Evolutionary conservation across 2,113 vertebrate species (phyloP).

Genomic region (Oenanthe oenanthe): DNA sequence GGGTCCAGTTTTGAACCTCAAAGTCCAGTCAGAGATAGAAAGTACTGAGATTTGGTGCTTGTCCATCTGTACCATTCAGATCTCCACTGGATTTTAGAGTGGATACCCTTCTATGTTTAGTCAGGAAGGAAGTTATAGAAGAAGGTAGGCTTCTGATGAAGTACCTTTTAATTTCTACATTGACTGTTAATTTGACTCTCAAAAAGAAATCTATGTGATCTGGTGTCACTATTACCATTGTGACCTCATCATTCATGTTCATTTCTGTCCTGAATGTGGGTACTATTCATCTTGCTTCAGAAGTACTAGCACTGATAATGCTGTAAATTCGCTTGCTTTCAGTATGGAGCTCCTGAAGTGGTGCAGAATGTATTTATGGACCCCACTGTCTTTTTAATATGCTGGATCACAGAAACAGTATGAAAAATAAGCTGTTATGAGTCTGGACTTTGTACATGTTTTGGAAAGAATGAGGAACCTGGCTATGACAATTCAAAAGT

Average conservation of each 20-base stretch:
- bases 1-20: background rate
- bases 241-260: accelerated
- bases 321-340: background rate
- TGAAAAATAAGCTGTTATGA: background rate
- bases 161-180: background rate
- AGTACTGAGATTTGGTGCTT: background rate
- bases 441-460: background rate
- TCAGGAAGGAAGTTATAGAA: background rate
- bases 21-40: background rate
- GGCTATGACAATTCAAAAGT: background rate
- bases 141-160: background rate
- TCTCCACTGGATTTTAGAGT: background rate
- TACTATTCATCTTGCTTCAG: background rate
- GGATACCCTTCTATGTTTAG: background rate
- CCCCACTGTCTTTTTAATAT: background rate
- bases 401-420: background rate
- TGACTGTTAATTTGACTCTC: background rate
- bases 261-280: background rate
- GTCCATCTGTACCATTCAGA: background rate
- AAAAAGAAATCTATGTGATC: background rate
- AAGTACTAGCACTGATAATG: background rate
- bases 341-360: background rate
- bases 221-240: background rate
- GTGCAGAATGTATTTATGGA: background rate
- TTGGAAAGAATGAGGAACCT: background rate